Conservation (phyloP, 2,797 vertebrate genomes). For the Clarias fuscus region DNA sequence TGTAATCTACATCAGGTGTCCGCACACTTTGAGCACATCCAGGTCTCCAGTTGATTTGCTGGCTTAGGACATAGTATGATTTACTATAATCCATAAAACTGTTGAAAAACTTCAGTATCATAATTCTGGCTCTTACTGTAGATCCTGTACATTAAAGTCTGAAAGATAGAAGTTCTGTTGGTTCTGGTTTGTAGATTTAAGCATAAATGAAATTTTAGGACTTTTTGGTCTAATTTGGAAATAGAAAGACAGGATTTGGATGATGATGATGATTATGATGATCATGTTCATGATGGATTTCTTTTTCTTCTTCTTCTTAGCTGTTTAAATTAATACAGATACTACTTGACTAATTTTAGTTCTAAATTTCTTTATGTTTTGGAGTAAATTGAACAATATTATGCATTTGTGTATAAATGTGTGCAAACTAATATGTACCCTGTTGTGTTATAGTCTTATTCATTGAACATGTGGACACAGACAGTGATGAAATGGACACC, state of each 20-base stretch:
- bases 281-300: background rate
- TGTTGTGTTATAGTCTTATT: background rate
- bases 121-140: background rate
- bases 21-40: conserved; percentile 2
- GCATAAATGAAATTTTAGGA: background rate
- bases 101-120: background rate
- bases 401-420: background rate
- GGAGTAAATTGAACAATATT: background rate
- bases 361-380: background rate
- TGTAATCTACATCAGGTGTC: background rate
- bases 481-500: conserved; percentile 64
- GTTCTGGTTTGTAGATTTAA: background rate
- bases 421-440: background rate
- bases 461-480: conserved; percentile 37
- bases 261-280: background rate
- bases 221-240: background rate
- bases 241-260: background rate
- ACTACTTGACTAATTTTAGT: background rate
- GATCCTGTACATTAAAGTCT: background rate
- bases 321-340: background rate
- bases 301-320: background rate
- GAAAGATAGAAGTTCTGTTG: background rate
- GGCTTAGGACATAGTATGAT: background rate
- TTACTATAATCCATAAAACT: background rate
- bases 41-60: conserved; percentile 9